Conservation (phyloP, 2,797 vertebrate genomes). For the Champsocephalus gunnari region DNA sequence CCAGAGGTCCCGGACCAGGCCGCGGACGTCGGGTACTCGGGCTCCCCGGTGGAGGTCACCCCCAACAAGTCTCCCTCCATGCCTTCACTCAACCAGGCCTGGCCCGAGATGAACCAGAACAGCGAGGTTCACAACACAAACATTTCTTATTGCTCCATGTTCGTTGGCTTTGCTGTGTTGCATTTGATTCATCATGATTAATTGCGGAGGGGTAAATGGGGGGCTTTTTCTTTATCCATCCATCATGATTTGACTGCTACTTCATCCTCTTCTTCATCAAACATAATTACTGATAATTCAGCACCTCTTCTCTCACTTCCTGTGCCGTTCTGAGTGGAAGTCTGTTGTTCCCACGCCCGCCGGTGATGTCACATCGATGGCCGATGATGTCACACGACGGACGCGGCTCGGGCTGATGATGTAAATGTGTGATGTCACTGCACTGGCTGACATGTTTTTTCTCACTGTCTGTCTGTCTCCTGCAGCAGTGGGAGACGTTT, state of each 20-base stretch:
- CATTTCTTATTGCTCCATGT: constrained; percentile 6
- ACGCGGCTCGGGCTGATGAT: constrained; percentile 65
- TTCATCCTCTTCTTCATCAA: constrained; percentile 53
- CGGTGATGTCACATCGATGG: constrained; percentile 14
- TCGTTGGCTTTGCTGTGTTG: constrained; percentile 51
- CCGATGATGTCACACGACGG: constrained; percentile 24
- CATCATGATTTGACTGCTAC: constrained; percentile 40
- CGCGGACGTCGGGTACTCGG: constrained; percentile 93
- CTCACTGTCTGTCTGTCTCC: constrained; percentile 82
- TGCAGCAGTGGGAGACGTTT: constrained; percentile 99
- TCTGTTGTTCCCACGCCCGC: constrained; percentile 26
- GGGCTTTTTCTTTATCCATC: constrained; percentile 30
- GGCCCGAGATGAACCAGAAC: constrained; percentile 98
- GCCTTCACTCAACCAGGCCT: constrained; percentile 98
- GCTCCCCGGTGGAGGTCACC: constrained; percentile 95
- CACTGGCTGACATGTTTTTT: constrained; percentile 79
- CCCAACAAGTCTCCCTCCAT: constrained; percentile 98
- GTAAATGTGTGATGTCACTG: constrained; percentile 80
- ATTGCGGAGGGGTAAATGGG: constrained; percentile 32
- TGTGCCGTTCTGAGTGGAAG: constrained; percentile 40
- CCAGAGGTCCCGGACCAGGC: constrained; percentile 90
- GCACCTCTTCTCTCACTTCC: constrained; percentile 47
- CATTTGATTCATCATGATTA: constrained; percentile 44
- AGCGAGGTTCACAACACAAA: constrained; percentile 90
- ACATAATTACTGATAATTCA: constrained; percentile 65